Evolutionary conservation across 2,888 invertebrate species (phyloP).

Genomic region (Glyphotaelius pellucidus): DNA sequence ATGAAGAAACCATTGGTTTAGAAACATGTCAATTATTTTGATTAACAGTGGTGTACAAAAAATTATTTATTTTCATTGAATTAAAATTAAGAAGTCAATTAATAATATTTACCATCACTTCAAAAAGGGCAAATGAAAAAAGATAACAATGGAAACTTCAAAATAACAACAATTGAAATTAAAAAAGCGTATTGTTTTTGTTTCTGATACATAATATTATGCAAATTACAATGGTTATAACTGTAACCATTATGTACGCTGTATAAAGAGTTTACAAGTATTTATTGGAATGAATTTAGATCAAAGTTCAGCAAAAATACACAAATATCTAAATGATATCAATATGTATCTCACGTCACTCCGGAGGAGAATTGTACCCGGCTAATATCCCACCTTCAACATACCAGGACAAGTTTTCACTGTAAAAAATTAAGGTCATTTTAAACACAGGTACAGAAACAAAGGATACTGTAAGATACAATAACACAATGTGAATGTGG

Average conservation of each 20-base stretch:
- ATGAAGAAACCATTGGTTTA: too few species aligned
- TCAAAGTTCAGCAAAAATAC: slow-evolving; percentile 26
- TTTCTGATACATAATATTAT: not conserved
- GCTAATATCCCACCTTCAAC: slow-evolving; percentile 2
- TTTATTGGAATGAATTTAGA: slow-evolving; percentile 2
- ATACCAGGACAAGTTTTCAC: not conserved
- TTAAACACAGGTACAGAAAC: not conserved
- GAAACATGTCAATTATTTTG: too few species aligned
- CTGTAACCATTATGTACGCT: not conserved
- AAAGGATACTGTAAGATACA: not conserved
- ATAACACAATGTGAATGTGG: not conserved
- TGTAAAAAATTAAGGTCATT: not conserved
- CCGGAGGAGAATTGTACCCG: not conserved
- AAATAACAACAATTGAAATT: not conserved
- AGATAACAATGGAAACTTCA: not conserved
- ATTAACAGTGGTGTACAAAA: too few species aligned
- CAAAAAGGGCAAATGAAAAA: not conserved
- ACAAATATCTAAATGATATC: slow-evolving; percentile 36
- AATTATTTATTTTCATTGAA: too few species aligned
- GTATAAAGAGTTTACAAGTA: slow-evolving; percentile 63
- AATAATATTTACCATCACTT: not conserved
- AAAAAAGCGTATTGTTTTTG: not conserved
- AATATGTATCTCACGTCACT: slow-evolving; percentile 34
- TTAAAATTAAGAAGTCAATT: too few species aligned
- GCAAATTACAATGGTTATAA: not conserved